Base-by-base conservation (phyloP, 53 echinoderm and acorn worm genomes). In the Antedon mediterranea region DNA sequence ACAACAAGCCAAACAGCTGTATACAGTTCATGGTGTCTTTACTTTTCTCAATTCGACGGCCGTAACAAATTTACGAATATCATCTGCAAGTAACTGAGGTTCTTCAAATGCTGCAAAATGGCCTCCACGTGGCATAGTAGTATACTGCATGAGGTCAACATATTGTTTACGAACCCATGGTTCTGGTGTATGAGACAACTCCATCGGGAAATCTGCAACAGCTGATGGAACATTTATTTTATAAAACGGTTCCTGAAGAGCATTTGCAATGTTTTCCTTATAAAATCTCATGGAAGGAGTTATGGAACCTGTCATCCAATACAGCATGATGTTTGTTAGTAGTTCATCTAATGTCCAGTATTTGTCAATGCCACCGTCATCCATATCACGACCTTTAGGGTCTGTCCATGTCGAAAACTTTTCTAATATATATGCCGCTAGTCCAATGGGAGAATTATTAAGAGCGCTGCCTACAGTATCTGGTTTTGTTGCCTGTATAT, bases 401-500 rank as follows among this genome's bases (percentile, higher is more conserved):
- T 92, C 81, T 9, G 94, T 93, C 82, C 86, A 82, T 0, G 78
- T 28, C 0, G 89, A 87, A 79, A 92, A 92, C 76, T 95, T 95
- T 78, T 95, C 95, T 70, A 95, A 32, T 78, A 92, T 89, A 82
- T 95, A 92, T 0, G 91, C 95, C 15, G 91, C 91, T 6, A 94
- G 87, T 4, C 90, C 91, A 29, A 89, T 83, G 0, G 90, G 91
- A 26, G 93, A 93, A 73, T 91, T 89, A 32, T 81, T 89, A 20
- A 91, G 79, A 29, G 85, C 92, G 32, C 85, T 85, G 0, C 89
- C 89, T 91, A 87, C 77, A 3, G 95, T 95, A 57, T 95, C 91
- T 20, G 95, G 95, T 81, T 95, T 95, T 23, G 95, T 95, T 4
- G 89, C 87, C 71, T 95, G 95, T 29, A 92, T 76, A 72, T 95